Percentiles rank a stretch among this genome's conserved stretches.
These are phyloP conservation scores for Euleptes europaea DNA, from an alignment of 2,113 vertebrate species.

Conservation along the genomic window DNA sequence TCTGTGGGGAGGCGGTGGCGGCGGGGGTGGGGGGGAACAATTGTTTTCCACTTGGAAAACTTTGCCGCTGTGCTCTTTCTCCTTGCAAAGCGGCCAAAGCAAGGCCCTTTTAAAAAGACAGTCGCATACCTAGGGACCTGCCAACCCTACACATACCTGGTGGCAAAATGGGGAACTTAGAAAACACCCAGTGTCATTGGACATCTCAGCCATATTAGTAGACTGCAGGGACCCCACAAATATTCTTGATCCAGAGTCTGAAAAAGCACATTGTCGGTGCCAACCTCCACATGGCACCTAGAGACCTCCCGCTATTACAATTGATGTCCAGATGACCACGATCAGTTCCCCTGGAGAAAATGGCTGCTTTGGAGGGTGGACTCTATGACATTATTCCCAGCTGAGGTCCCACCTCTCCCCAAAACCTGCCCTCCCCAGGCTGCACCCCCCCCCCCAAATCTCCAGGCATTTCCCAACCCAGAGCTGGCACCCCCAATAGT, in stretches of 20 bases:
- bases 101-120: neutral
- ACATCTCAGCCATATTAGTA: neutral
- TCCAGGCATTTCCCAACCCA: too few species aligned
- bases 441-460: too few species aligned
- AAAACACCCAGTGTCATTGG: rapidly evolving
- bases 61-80: conserved; percentile 50
- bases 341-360: too few species aligned
- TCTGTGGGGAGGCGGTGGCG: conserved; percentile 60
- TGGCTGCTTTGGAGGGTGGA: too few species aligned
- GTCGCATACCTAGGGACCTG: too few species aligned
- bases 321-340: too few species aligned
- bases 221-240: neutral
- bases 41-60: conserved; percentile 61
- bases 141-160: too few species aligned
- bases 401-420: too few species aligned
- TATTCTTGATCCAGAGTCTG: neutral
- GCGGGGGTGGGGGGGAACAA: conserved; percentile 51
- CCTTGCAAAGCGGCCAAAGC: conserved; percentile 19
- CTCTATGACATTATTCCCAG: too few species aligned
- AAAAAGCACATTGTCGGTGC: neutral
- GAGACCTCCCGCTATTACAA: too few species aligned
- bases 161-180: rapidly evolving
- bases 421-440: too few species aligned
- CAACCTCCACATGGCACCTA: too few species aligned
- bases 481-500: neutral